Conservation (phyloP, 2,888 invertebrate genomes). For the Folsomia candida region DNA sequence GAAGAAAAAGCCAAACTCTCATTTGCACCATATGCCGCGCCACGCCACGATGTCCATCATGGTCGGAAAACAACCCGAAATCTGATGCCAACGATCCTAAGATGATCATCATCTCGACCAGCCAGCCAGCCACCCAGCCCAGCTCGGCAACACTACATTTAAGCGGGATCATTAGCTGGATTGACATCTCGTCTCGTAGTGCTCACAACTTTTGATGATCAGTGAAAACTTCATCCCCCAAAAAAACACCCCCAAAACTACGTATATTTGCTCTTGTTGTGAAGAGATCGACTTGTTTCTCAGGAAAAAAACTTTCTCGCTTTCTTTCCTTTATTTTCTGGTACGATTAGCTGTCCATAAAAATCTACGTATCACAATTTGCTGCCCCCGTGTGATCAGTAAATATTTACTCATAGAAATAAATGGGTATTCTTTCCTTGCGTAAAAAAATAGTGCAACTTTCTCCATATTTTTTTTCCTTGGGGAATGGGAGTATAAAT, state of each 20-base stretch:
- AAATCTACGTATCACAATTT: too few relatives aligned
- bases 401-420: too few relatives aligned
- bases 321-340: too few relatives aligned
- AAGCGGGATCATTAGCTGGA: constrained; percentile 37
- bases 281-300: too few relatives aligned
- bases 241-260: background rate
- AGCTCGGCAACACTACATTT: constrained; percentile 16
- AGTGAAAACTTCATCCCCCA: constrained; percentile 30
- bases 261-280: too few relatives aligned
- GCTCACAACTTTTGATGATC: constrained; percentile 34
- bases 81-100: background rate
- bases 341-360: too few relatives aligned
- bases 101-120: background rate
- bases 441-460: too few relatives aligned
- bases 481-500: too few relatives aligned
- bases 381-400: too few relatives aligned
- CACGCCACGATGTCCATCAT: constrained; percentile 46
- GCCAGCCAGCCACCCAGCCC: background rate
- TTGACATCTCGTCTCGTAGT: constrained; percentile 36
- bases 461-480: too few relatives aligned
- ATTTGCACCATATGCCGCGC: constrained; percentile 50
- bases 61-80: background rate
- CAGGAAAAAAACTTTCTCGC: too few relatives aligned
- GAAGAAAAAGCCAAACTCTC: constrained; percentile 45
- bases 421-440: too few relatives aligned